Conservation (phyloP, 2,113 vertebrate genomes). For the Turdus rufiventris region DNA sequence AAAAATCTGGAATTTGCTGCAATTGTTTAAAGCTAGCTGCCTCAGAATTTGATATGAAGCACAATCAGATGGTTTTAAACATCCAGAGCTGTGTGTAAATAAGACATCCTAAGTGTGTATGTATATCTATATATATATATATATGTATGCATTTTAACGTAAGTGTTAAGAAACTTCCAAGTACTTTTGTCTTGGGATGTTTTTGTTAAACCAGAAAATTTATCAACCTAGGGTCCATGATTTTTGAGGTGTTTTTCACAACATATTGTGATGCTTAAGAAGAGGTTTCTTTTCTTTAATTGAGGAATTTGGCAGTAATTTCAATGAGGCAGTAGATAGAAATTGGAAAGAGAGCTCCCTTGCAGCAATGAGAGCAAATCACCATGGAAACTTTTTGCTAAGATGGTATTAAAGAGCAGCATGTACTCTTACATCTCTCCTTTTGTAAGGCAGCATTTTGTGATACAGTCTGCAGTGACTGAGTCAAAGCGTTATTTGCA, state of each 20-base stretch:
- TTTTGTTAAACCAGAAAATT: not conserved
- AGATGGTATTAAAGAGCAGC: not conserved
- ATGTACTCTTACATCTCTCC: not conserved
- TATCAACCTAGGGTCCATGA: not conserved
- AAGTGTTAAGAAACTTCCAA: not conserved
- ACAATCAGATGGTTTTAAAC: not conserved
- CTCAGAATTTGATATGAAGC: not conserved
- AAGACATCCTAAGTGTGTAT: not conserved
- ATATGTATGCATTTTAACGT: not conserved
- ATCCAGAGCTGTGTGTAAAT: not conserved
- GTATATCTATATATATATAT: too few species aligned
- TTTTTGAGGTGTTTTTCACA: not conserved
- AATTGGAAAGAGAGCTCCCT: not conserved
- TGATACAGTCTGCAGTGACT: not conserved
- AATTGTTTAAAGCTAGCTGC: not conserved
- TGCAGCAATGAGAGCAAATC: not conserved
- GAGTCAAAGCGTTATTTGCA: not conserved
- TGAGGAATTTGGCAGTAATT: not conserved
- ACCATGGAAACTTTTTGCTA: constrained; percentile 8
- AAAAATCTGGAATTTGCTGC: not conserved
- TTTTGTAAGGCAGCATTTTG: not conserved
- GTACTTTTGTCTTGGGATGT: not conserved
- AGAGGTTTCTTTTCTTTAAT: not conserved
- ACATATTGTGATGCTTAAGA: not conserved
- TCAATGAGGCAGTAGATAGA: not conserved